A percentile compares a stretch with the other conserved stretches of the same genome.
These are phyloP conservation scores for Cassiopea andromeda DNA, from an alignment of 30 jellyfish, hydroid and myxozoan genomes.

Conservation along the genomic window DNA sequence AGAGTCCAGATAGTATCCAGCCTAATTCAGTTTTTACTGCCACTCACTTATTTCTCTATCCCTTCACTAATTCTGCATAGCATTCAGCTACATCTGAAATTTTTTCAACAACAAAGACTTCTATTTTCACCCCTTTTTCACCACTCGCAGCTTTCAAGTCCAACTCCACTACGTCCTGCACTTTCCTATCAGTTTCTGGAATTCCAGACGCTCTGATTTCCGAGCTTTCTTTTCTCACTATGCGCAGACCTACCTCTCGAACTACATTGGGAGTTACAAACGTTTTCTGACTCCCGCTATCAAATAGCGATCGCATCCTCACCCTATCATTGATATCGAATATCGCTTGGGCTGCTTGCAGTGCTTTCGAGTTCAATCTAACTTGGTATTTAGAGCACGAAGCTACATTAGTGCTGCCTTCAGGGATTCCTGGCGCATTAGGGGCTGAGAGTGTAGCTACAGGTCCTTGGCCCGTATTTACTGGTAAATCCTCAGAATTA, in stretches of 20 bases:
- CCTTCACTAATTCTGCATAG: slow-evolving; percentile 37
- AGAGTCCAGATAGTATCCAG: slow-evolving; percentile 56
- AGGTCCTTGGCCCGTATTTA: background rate
- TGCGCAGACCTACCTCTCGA: background rate
- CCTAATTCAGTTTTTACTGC: slow-evolving; percentile 54
- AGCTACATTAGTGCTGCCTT: background rate
- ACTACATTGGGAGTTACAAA: slow-evolving; percentile 1
- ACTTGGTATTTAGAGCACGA: background rate
- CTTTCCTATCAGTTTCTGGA: background rate
- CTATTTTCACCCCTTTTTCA: slow-evolving; percentile 4
- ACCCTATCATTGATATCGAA: background rate
- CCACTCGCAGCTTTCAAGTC: slow-evolving; percentile 19
- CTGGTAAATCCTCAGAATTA: background rate
- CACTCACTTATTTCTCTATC: slow-evolving; percentile 43
- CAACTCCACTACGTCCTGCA: background rate
- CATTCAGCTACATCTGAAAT: slow-evolving; percentile 18
- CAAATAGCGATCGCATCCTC: background rate
- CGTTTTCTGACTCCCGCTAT: slow-evolving; percentile 10
- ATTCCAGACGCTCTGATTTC: slow-evolving; percentile 24
- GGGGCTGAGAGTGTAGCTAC: background rate
- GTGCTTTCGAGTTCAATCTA: background rate
- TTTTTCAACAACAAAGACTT: slow-evolving; percentile 26
- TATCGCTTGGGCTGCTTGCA: slow-evolving; percentile 26
- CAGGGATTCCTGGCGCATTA: background rate
- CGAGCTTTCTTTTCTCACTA: background rate